Evolutionary conservation across 2,888 invertebrate genomes (phyloP), one percentile per base, ranked within the genome.

Genomic region (Amphipoea oculea): DNA sequence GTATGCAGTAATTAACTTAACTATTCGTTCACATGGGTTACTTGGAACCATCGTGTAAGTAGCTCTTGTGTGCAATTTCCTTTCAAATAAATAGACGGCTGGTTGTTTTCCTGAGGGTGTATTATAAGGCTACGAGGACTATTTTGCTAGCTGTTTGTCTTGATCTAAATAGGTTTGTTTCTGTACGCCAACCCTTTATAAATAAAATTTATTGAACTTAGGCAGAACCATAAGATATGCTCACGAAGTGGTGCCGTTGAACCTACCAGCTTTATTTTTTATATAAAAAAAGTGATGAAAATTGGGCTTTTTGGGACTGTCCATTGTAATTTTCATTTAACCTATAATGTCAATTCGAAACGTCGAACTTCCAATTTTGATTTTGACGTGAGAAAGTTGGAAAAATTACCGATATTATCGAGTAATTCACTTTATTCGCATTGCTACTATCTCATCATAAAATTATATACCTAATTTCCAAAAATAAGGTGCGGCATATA

Each of bases 1-100:
- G 70, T 65, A 71, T 72, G 79, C 48, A 54, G 65, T 83, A 73
- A 73, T 78, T 83, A 77, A 73, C 62, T 76, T 63, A 62, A 60
- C 40, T 83, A 70, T 83, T 60, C 29, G 29, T 73, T 70, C 72
- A 68, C 40, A 68, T 67, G 62, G 48, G 11, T 85, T 80, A 65
- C 29, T 68, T 42, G 40, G 17, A 85, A 71, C 51, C 17, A 54
- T 70, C n/a, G 29, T 66, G 51, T 60, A 29, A 29, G 29, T 29
- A 54, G 54, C 63, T 85, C 65, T 42, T n/a, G 48, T n/a, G 14
- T 36, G 57, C 69, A 48, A 80, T 79, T 78, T 81, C n/a, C 48
- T 81, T 70, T 67, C 12, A 29, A 12, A 2, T 45, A n/a, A 12
- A 79, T 66, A 42, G 17, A 23, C 6, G 20, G 17, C 23, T 6